Conservation (phyloP, 2,113 vertebrate genomes). For the Dipodomys spectabilis region DNA sequence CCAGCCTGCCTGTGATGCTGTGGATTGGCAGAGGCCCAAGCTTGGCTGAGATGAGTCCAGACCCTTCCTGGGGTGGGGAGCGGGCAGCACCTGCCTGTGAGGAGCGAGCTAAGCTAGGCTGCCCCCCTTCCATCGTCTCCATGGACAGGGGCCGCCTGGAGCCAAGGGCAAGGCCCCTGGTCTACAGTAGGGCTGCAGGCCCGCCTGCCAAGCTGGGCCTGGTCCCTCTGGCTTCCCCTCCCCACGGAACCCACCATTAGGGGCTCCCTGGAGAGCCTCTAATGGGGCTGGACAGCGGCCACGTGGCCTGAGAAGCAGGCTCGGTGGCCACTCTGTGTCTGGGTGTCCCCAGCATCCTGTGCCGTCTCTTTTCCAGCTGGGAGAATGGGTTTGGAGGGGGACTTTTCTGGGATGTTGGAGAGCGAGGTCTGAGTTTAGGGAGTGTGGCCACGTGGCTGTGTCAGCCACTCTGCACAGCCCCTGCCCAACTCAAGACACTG, state of each 20-base stretch:
- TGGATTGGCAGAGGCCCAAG: fast-evolving
- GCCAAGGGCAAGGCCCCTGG: no score
- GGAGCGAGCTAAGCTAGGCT: not conserved
- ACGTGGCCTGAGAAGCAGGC: no score
- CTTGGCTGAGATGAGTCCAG: not conserved
- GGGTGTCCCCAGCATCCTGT: not conserved
- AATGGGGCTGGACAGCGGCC: no score
- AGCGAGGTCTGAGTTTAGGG: not conserved
- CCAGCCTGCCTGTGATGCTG: fast-evolving
- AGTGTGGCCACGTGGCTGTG: fast-evolving
- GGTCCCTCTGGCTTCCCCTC: no score
- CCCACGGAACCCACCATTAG: not conserved
- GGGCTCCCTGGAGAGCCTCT: no score
- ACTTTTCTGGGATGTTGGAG: not conserved
- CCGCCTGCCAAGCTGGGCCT: fast-evolving
- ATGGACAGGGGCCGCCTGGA: fast-evolving
- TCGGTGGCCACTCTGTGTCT: no score
- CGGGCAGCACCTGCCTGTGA: not conserved
- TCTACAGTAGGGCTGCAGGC: not conserved
- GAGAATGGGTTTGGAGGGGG: not conserved
- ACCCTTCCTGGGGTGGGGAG: not conserved
- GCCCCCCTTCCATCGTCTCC: no score
- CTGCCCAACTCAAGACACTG: fast-evolving
- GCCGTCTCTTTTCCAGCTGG: not conserved
- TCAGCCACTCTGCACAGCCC: not conserved